Conservation (phyloP, 2,888 invertebrate species). For the Carabus problematicus region DNA sequence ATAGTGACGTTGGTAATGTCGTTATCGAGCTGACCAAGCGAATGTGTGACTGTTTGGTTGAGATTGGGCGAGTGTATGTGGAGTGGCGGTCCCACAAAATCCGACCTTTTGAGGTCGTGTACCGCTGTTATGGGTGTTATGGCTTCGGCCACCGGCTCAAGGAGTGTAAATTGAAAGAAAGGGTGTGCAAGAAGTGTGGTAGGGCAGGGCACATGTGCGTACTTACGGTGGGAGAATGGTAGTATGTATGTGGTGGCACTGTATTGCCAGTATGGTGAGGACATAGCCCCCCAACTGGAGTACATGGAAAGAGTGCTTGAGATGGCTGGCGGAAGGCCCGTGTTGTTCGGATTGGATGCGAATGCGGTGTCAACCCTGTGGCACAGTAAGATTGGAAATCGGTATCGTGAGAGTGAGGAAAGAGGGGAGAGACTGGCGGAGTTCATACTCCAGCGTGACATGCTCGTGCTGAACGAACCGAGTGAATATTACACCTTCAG, state of each 20-base stretch:
- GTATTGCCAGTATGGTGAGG: slow-evolving; percentile 41
- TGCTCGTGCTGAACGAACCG: slow-evolving; percentile 45
- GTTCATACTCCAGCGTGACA: slow-evolving; percentile 12
- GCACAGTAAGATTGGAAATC: slow-evolving; percentile 42
- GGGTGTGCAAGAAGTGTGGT: neutral
- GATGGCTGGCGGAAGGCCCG: neutral
- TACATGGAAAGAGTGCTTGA: slow-evolving; percentile 22
- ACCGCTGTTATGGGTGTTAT: neutral
- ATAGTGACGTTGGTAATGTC: too few relatives aligned
- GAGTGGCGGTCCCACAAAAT: too few relatives aligned
- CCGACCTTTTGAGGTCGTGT: too few relatives aligned
- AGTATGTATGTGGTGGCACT: slow-evolving; percentile 41
- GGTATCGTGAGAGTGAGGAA: slow-evolving; percentile 11
- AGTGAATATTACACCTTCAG: slow-evolving; percentile 42
- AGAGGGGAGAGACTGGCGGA: slow-evolving; percentile 21
- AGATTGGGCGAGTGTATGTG: too few relatives aligned
- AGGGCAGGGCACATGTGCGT: neutral
- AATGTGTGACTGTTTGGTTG: too few relatives aligned
- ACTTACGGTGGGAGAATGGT: neutral
- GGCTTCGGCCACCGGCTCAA: neutral
- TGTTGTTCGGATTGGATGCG: slow-evolving; percentile 46
- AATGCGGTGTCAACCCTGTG: slow-evolving; percentile 47
- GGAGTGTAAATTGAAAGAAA: neutral
- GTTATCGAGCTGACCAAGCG: too few relatives aligned
- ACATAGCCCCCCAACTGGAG: slow-evolving; percentile 18